Evolutionary conservation across 2,113 vertebrate species (phyloP), one percentile per base, ranked within the genome.

Genomic region (Leuciscus idus): DNA sequence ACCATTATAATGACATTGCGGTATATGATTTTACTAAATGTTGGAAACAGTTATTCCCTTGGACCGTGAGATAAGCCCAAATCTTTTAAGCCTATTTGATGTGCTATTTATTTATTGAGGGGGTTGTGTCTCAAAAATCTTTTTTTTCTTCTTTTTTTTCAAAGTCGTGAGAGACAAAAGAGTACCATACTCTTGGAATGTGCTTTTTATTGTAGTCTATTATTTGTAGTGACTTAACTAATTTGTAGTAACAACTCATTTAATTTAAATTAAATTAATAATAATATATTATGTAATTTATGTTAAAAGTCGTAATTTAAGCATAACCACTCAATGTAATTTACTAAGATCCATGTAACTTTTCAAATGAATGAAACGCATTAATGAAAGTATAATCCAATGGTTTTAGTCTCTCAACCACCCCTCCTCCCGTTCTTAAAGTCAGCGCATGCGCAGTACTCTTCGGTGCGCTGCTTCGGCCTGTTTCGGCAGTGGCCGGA

Each of bases 401-500:
- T 73, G 82, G 28, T 10, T 28, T 48, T 55, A 73, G 66, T 84
- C 78, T 59, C 86, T 55, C 83, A 36, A 64, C 52, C 64, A 55
- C 61, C 11, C 75, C 84, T 9, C 83, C 85, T 43, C 85, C 36
- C 90, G 79, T 82, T 82, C 85, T 85, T 86, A 85, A 79, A 76
- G 17, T 85, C 80, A 81, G 94, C 95, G 93, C 94, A 95, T 95
- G 95, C 95, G 92, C 92, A 77, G 85, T 77, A 88, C 90, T 93
- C 91, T 89, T 59, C 85, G 87, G 91, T 92, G 92, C 81, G 92
- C 90, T 92, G 92, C 94, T 95, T 96, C 95, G 95, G 95, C 93
- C 93, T 94, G 93, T 95, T 94, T 94, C 93, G 95, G 93, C 91
- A 93, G 91, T 91, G 91, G 93, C 96, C 95, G 95, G 92, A 93